These are phyloP conservation scores for Oreochromis spilurus DNA, from an alignment of 2,113 vertebrate species.

Conservation along the genomic window DNA sequence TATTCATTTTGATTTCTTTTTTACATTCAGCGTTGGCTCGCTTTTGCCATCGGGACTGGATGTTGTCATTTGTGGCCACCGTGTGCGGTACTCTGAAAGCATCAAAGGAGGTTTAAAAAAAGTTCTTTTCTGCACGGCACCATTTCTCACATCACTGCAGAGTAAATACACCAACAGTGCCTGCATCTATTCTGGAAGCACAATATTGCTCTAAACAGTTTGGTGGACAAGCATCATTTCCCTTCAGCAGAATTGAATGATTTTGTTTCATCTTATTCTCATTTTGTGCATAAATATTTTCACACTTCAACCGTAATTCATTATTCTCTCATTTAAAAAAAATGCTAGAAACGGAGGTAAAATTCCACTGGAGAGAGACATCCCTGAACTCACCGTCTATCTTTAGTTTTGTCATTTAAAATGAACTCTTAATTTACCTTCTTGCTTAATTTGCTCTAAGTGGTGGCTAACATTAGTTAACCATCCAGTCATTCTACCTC, in stretches of 20 bases:
- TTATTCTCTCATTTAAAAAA: not conserved
- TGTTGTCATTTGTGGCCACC: not conserved
- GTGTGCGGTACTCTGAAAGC: not conserved
- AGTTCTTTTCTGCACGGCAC: not conserved
- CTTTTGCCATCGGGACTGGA: not conserved
- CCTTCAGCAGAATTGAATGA: not conserved
- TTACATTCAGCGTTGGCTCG: not conserved
- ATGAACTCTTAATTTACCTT: not conserved
- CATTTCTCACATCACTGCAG: not conserved
- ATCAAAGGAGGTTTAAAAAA: not conserved
- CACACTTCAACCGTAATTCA: not conserved
- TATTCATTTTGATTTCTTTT: slow-evolving; percentile 1
- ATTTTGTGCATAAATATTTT: not conserved
- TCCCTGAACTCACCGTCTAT: not conserved
- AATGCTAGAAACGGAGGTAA: not conserved
- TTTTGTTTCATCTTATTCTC: not conserved
- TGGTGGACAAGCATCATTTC: not conserved
- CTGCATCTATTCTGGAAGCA: not conserved
- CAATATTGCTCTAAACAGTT: not conserved
- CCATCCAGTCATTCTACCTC: not conserved
- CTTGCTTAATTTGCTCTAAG: not conserved
- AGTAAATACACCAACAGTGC: not conserved
- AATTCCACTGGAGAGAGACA: not conserved
- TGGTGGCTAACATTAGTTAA: not conserved
- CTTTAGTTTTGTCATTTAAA: not conserved